Evolutionary conservation across 2,113 vertebrate genomes (phyloP), one percentile per base, ranked within the genome.

Genomic region (Glaucidium brasilianum): DNA sequence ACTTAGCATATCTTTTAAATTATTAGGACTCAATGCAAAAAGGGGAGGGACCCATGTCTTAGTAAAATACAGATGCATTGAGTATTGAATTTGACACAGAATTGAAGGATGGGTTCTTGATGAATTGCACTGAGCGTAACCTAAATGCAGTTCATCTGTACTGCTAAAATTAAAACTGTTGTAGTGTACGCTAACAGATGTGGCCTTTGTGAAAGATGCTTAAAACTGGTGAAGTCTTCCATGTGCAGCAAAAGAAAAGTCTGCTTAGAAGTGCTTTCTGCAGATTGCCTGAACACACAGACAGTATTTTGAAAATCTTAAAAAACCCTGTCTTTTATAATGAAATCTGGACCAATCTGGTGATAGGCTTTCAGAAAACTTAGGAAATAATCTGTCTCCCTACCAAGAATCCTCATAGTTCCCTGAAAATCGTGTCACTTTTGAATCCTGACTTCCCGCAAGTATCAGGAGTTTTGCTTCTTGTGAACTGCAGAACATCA

Each of bases 91-190:
- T 84, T 63, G 60, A 64, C 41, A 58, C 10, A 50, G 15, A 80
- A 62, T 26, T 83, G 75, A 80, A 88, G 39, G 50, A 60, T 76
- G 11, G 5, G 6, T 45, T 92, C 64, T 72, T 79, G n/a, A 29
- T 88, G 22, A 87, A 32, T 39, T 85, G 64, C 1, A 1, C 25
- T 37, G 30, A 78, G 30, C 0, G 0, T 74, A 60, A 45, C 58
- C 32, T 85, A 62, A 88, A 85, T 53, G 75, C 43, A 45, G 9
- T 91, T 89, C 23, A 88, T 93, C 58, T 75, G n/a, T 67, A 26
- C 34, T 75, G 63, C 62, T 88, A 53, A 78, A 94, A 71, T 81
- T 68, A 80, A 91, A 91, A 12, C 50, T 60, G 26, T 77, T 30
- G 35, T 18, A 45, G 29, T 34, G 29, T 49, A 30, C 25, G 6